A percentile compares a stretch with the other conserved stretches of the same genome.
Conservation (phyloP, 1,140 invertebrate genomes). For the Mizuhopecten yessoensis region DNA sequence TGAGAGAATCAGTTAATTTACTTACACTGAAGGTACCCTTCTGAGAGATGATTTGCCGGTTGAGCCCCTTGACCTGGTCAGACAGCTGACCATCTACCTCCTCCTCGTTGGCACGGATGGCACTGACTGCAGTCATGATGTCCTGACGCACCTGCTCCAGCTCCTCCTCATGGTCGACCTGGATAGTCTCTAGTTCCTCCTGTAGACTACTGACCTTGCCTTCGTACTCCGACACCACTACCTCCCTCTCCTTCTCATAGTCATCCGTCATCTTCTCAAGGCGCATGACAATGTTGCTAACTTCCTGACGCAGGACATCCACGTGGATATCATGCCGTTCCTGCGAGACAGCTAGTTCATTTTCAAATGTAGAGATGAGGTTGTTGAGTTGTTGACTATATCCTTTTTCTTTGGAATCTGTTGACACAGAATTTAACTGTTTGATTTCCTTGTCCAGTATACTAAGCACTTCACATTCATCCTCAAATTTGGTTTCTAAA, state of each 20-base stretch:
- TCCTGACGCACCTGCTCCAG: slow-evolving; percentile 78
- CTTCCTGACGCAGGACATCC: slow-evolving; percentile 77
- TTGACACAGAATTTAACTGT: slow-evolving; percentile 65
- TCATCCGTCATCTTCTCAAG: slow-evolving; percentile 75
- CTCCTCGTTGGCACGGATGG: slow-evolving; percentile 78
- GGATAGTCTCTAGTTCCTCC: slow-evolving; percentile 73
- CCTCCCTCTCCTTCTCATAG: slow-evolving; percentile 72
- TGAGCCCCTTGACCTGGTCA: slow-evolving; percentile 70
- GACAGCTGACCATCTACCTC: slow-evolving; percentile 69
- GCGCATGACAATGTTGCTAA: slow-evolving; percentile 66
- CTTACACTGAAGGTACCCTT: slow-evolving; percentile 71
- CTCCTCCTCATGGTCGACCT: slow-evolving; percentile 77
- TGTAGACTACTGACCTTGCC: slow-evolving; percentile 72
- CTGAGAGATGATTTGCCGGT: slow-evolving; percentile 70
- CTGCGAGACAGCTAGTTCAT: slow-evolving; percentile 73
- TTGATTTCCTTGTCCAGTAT: slow-evolving; percentile 72
- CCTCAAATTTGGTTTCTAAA: slow-evolving; percentile 77
- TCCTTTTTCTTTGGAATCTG: slow-evolving; percentile 58
- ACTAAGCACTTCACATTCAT: slow-evolving; percentile 77
- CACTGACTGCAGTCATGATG: slow-evolving; percentile 79
- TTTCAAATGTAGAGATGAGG: slow-evolving; percentile 75
- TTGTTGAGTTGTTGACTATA: slow-evolving; percentile 72
- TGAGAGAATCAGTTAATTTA: neutral
- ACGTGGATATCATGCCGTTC: slow-evolving; percentile 77
- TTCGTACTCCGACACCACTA: slow-evolving; percentile 72